Evolutionary conservation across 2,113 vertebrate genomes (phyloP).

Genomic region (Chascanopsetta lugubris): DNA sequence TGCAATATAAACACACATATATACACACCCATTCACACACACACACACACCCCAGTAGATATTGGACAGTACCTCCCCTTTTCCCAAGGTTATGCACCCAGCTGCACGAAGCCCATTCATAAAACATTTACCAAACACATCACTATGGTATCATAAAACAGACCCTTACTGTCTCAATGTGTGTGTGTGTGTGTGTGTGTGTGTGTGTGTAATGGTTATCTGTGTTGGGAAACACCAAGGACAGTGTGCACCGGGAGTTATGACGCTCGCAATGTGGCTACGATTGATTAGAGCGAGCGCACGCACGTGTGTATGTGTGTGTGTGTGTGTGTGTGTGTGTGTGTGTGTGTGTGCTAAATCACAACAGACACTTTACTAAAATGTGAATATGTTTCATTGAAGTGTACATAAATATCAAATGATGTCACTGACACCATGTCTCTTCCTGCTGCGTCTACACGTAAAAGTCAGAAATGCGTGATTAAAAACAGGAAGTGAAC

Average conservation of each 20-base stretch:
- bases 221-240: constrained; percentile 67
- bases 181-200: constrained; percentile 34
- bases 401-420: background rate
- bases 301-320: no score
- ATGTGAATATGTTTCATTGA: background rate
- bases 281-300: constrained; percentile 25
- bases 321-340: no score
- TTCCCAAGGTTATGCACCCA: constrained; percentile 44
- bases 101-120: constrained; percentile 68
- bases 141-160: constrained; percentile 58
- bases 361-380: constrained; percentile 40
- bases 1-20: constrained; percentile 7
- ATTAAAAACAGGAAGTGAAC: background rate
- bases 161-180: constrained; percentile 33
- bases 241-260: constrained; percentile 60
- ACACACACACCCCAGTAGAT: constrained; percentile 44
- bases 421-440: background rate
- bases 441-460: constrained; percentile 4
- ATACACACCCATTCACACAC: constrained; percentile 14
- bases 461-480: background rate
- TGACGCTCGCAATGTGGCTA: constrained; percentile 63
- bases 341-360: constrained; percentile 52
- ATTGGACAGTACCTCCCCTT: constrained; percentile 46
- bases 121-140: constrained; percentile 76
- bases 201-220: constrained; percentile 49